Conservation (phyloP, 2,113 vertebrate species). For the Microcebus lehilahytsara region DNA sequence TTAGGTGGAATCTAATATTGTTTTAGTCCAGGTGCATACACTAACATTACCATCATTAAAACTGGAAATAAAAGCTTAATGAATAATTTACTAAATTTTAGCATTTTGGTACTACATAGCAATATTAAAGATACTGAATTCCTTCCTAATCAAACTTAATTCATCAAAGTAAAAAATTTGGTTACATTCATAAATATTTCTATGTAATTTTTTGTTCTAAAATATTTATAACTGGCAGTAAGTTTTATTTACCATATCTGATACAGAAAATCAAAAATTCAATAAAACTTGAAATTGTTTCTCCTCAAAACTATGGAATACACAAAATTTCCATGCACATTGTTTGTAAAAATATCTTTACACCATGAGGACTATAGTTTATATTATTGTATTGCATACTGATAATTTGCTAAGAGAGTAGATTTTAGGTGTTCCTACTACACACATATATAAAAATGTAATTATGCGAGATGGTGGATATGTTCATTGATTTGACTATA, state of each 20-base stretch:
- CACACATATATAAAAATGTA: background rate
- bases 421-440: background rate
- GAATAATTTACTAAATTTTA: constrained; percentile 41
- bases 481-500: background rate
- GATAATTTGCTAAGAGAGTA: background rate
- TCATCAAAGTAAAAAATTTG: background rate
- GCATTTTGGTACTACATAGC: background rate
- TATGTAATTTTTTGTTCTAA: background rate
- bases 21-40: constrained; percentile 24
- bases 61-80: background rate
- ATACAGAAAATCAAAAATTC: background rate
- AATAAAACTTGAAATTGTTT: background rate
- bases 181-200: background rate
- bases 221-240: background rate
- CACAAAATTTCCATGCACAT: background rate
- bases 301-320: background rate
- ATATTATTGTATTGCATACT: background rate
- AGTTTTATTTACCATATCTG: background rate
- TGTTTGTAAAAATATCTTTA: background rate
- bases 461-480: background rate
- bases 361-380: background rate
- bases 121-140: background rate
- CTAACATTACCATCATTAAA: constrained; percentile 51
- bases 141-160: background rate
- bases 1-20: constrained; percentile 18